phyloP scores from a whole-genome alignment of 1,140 invertebrate species.

The Cryptotermes secundus region DNA sequence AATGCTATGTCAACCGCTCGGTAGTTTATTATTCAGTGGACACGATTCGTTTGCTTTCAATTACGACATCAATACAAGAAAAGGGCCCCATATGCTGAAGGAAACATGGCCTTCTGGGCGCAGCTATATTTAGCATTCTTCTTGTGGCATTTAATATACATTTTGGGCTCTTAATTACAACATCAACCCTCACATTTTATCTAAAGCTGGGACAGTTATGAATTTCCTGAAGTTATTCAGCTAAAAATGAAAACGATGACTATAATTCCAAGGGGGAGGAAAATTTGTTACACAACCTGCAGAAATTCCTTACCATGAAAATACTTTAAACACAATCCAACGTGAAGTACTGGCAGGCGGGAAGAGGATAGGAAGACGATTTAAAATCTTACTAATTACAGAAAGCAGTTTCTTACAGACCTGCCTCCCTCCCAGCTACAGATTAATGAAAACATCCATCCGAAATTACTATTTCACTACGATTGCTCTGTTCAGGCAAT shows the following conservation, averaged over 20 bases:
- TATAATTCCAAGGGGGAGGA: background rate
- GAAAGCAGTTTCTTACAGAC: background rate
- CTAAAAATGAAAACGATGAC: background rate
- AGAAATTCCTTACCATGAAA: background rate
- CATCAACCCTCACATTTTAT: too few species aligned
- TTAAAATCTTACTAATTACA: constrained; percentile 6
- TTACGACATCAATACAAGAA: too few species aligned
- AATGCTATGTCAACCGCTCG: too few species aligned
- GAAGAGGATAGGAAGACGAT: background rate
- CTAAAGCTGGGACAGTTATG: too few species aligned
- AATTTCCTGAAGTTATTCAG: background rate
- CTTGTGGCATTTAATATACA: too few species aligned
- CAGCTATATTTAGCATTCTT: too few species aligned
- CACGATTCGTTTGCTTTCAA: too few species aligned
- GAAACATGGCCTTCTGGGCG: too few species aligned
- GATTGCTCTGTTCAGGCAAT: too few species aligned
- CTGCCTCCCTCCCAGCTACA: background rate
- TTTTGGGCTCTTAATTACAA: too few species aligned
- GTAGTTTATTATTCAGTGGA: too few species aligned
- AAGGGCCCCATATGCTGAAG: too few species aligned
- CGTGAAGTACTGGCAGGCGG: background rate
- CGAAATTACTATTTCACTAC: background rate
- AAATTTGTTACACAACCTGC: background rate
- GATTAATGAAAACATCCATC: background rate
- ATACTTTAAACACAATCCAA: background rate